These are phyloP conservation scores for Apteryx mantelli DNA, from an alignment of 2,113 vertebrate genomes.

Conservation along the genomic window DNA sequence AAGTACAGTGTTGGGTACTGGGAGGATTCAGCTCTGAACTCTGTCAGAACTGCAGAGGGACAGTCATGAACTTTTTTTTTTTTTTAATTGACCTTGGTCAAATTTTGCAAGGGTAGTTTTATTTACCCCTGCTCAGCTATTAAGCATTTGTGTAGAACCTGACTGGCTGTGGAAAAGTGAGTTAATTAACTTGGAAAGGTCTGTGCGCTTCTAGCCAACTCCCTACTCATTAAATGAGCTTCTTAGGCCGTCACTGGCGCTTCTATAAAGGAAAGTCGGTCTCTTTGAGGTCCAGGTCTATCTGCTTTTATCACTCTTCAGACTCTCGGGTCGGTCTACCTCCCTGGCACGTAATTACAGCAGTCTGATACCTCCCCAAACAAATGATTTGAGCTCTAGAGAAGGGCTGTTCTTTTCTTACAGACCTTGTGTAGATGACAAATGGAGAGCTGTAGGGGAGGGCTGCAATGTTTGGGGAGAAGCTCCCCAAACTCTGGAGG, in stretches of 20 bases:
- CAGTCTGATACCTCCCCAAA: background rate
- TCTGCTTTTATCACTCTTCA: conserved; percentile 22
- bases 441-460: background rate
- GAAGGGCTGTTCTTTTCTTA: background rate
- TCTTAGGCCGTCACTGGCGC: background rate
- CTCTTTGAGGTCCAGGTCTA: background rate
- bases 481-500: background rate
- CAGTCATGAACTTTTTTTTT: too few species aligned
- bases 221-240: background rate
- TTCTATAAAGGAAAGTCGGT: background rate
- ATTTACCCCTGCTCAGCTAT: background rate
- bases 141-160: background rate
- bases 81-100: background rate
- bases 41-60: background rate
- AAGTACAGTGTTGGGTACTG: background rate
- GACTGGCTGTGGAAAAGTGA: background rate
- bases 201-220: background rate
- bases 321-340: background rate
- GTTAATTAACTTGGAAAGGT: background rate
- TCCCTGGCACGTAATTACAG: background rate
- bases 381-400: background rate
- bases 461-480: background rate
- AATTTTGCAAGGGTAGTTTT: background rate
- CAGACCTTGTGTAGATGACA: background rate
- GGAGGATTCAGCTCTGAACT: background rate